Base-by-base conservation (phyloP, 2,888 invertebrate genomes). In the Melanophora roralis region DNA sequence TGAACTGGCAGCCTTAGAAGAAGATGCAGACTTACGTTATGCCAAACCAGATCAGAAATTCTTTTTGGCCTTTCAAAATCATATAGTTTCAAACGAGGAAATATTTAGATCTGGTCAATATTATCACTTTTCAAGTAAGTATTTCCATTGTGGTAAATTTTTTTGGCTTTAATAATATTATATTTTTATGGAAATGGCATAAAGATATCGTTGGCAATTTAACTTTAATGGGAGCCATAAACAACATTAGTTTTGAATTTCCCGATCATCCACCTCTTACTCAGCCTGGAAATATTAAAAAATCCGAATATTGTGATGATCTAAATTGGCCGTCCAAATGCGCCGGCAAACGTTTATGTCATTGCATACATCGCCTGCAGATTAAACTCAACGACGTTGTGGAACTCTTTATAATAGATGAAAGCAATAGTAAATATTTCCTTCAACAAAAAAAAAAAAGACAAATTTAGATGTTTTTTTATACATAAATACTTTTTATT, bases 201-300 rank as follows among this genome's bases (percentile, higher is more conserved):
- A 1, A 12, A 87, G 87, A 86, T 74, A 60, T 83, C 0, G 55
- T 72, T n/a, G 53, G 53, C 0, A 85, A 86, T 71, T 6, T 83
- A n/a, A 86, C 83, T 0, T 69, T 86, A n/a, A 83, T 86, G 8
- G 93, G 91, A 49, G 92, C 91, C 82, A 92, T 92, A 19, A 95
- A 95, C 88, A 94, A 95, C 64, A 92, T 94, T 19, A 93, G 95
- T 8, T 94, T 96, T 88, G 92, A 92, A 36, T 94, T 93, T 85
- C 96, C 96, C 0, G 92, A 94, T 1, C 94, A 94, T 0, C 95
- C 96, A 0, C 91, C 95, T 45, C 91, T 96, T 77, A 95, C 95
- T 1, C 96, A 96, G 86, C 84, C 83, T 9, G 78, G 81, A 36
- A 81, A 86, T 77, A 84, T 89, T 71, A 84, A 86, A 69, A 86